Conservation (phyloP, 2,113 vertebrate genomes). For the Epinephelus lanceolatus region DNA sequence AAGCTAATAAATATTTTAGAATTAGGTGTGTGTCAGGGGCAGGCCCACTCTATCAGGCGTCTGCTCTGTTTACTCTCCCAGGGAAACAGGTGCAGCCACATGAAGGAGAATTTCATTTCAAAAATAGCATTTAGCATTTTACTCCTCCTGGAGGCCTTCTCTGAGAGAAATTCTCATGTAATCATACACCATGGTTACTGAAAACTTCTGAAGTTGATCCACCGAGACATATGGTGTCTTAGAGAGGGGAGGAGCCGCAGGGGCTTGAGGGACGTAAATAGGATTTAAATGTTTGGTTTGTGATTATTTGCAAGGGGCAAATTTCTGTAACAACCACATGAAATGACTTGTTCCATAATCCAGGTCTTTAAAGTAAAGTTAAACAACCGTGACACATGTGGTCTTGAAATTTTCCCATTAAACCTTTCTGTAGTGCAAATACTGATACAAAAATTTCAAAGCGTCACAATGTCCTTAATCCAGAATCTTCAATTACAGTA, state of each 20-base stretch:
- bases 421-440: constrained; percentile 12
- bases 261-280: constrained; percentile 65
- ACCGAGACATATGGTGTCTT: constrained; percentile 84
- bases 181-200: constrained; percentile 83
- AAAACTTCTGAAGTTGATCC: constrained; percentile 86
- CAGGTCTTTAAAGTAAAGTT: constrained; percentile 20
- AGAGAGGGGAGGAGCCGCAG: constrained; percentile 67
- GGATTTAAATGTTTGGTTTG: constrained; percentile 74
- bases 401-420: background rate
- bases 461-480: constrained; percentile 22
- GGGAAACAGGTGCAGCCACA: constrained; percentile 96
- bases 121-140: constrained; percentile 95
- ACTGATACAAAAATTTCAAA: background rate
- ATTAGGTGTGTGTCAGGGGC: constrained; percentile 92
- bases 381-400: background rate
- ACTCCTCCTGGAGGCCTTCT: constrained; percentile 90
- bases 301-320: constrained; percentile 60
- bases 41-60: constrained; percentile 91
- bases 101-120: constrained; percentile 98
- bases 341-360: constrained; percentile 58
- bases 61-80: constrained; percentile 94
- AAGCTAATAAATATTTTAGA: constrained; percentile 99
- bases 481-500: constrained; percentile 57
- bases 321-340: constrained; percentile 48
- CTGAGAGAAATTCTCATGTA: constrained; percentile 87